phyloP scores from a whole-genome alignment of 2,888 invertebrate species.

The Trimorus sp. region DNA sequence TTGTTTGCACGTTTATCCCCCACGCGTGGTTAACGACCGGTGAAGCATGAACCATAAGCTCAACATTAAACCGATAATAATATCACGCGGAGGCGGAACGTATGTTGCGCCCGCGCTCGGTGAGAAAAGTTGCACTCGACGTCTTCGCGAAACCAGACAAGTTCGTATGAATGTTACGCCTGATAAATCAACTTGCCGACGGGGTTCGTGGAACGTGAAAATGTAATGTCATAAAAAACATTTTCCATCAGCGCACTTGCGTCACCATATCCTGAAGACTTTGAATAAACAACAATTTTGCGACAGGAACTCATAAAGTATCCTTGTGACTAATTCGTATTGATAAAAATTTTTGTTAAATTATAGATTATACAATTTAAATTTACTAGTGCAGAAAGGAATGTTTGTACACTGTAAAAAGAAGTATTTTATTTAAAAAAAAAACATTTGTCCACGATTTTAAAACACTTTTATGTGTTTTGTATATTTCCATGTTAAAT shows the following conservation, averaged over 20 bases:
- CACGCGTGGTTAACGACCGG: conserved; percentile 68
- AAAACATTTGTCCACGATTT: too few species aligned
- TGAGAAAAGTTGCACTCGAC: conserved; percentile 77
- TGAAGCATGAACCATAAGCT: conserved; percentile 75
- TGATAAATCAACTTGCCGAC: conserved; percentile 76
- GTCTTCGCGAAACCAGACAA: conserved; percentile 26
- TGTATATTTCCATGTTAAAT: too few species aligned
- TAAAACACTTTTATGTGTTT: too few species aligned
- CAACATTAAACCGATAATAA: conserved; percentile 71
- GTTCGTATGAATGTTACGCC: conserved; percentile 38
- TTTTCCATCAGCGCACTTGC: neutral
- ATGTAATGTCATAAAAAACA: neutral
- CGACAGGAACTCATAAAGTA: too few species aligned
- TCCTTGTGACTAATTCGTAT: too few species aligned
- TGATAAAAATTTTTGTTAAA: too few species aligned
- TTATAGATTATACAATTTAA: too few species aligned
- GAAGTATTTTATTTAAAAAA: too few species aligned
- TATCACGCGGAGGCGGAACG: conserved; percentile 68
- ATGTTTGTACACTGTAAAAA: too few species aligned
- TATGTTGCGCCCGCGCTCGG: conserved; percentile 66
- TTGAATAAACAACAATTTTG: too few species aligned
- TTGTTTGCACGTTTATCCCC: conserved; percentile 49
- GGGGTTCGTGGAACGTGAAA: neutral
- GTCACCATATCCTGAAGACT: neutral
- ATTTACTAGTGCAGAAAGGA: too few species aligned